phyloP scores from a whole-genome alignment of 2,113 vertebrate species.

The Anhinga rufa region DNA sequence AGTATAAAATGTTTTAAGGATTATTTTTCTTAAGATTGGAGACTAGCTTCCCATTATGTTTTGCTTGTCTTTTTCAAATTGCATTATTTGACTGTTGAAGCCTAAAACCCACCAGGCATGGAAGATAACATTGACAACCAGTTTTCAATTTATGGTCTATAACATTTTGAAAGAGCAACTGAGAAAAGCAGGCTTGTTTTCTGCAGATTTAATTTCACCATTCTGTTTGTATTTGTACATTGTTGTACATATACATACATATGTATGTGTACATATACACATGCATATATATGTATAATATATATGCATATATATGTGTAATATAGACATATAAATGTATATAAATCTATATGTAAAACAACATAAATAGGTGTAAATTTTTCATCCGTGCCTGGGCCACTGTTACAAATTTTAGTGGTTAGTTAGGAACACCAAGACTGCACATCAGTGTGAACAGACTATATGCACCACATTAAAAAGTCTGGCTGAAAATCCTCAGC shows the following conservation, averaged over 20 bases:
- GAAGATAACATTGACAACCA: neutral
- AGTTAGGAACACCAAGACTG: neutral
- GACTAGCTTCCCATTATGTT: neutral
- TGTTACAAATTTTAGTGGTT: neutral
- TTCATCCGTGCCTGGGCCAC: rapidly evolving
- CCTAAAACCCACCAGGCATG: neutral
- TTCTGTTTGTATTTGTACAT: no score
- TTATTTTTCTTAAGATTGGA: neutral
- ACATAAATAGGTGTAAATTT: neutral
- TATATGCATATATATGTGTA: no score
- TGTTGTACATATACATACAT: no score
- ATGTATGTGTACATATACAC: no score
- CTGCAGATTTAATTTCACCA: neutral
- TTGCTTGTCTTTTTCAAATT: neutral
- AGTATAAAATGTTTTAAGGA: neutral
- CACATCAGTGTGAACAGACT: neutral
- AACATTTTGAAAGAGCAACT: neutral
- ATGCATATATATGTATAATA: no score
- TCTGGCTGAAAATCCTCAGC: neutral
- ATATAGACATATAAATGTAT: no score
- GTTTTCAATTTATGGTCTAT: neutral
- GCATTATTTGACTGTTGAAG: neutral
- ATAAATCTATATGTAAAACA: no score
- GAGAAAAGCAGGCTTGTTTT: neutral
- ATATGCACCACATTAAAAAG: neutral